These are phyloP conservation scores for Podargus strigoides DNA, from an alignment of 2,797 vertebrate species.

Conservation along the genomic window DNA sequence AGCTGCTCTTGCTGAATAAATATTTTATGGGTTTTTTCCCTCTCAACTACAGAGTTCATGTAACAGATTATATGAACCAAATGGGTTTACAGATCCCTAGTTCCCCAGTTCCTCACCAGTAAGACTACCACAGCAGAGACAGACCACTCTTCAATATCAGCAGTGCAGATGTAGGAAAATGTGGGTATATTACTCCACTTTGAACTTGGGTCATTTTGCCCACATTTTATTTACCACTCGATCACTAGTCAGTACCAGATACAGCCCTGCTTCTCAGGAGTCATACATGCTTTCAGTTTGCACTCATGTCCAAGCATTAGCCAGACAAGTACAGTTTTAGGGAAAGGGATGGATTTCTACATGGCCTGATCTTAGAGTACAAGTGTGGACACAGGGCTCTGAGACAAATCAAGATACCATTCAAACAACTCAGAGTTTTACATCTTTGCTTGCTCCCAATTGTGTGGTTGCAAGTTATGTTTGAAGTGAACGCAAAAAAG, in stretches of 20 bases:
- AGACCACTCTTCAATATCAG: background rate
- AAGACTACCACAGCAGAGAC: background rate
- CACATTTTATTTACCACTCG: background rate
- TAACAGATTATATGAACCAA: constrained; percentile 33
- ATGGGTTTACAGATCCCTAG: constrained; percentile 1
- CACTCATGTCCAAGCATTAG: background rate
- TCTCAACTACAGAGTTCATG: background rate
- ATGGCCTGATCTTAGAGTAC: background rate
- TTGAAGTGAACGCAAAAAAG: background rate
- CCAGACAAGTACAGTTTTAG: background rate
- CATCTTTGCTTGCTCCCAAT: background rate
- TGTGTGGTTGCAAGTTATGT: background rate
- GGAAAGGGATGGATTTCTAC: background rate
- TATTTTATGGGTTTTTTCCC: background rate
- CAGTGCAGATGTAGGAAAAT: background rate
- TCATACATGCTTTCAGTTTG: background rate
- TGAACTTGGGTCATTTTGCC: background rate
- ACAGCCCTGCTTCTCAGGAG: background rate
- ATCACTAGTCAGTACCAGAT: background rate
- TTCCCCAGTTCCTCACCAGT: background rate
- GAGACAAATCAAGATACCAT: background rate
- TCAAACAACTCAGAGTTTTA: background rate
- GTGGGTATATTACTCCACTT: background rate
- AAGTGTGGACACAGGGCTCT: background rate
- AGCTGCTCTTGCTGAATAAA: constrained; percentile 55